Base-by-base conservation (phyloP, 30 jellyfish, hydroid and myxozoan species). In the Euphysa ruthae region DNA sequence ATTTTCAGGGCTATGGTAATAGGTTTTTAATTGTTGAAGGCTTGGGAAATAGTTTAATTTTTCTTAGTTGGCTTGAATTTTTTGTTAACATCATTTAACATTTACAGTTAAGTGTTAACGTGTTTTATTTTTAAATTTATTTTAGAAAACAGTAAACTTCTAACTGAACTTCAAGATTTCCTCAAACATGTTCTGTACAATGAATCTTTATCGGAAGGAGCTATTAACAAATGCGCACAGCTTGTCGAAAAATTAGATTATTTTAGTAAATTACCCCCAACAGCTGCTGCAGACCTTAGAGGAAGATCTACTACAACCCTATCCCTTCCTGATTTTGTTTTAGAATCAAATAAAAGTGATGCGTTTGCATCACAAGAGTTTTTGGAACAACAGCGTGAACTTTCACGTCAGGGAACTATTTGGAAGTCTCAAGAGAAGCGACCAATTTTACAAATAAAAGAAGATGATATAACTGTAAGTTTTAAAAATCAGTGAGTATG, bases 61-160 rank as follows among this genome's bases (percentile, higher is more conserved):
- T n/a, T n/a, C n/a, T n/a, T n/a, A n/a, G n/a, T n/a, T n/a, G n/a
- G n/a, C n/a, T n/a, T n/a, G n/a, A n/a, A n/a, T n/a, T n/a, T n/a
- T n/a, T n/a, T n/a, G n/a, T n/a, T n/a, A n/a, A n/a, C n/a, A n/a
- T n/a, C n/a, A n/a, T n/a, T n/a, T n/a, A n/a, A n/a, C n/a, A n/a
- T n/a, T n/a, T n/a, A n/a, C n/a, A n/a, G n/a, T n/a, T n/a, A n/a
- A n/a, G n/a, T n/a, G n/a, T n/a, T n/a, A n/a, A n/a, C n/a, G n/a
- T n/a, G n/a, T n/a, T n/a, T n/a, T n/a, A n/a, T n/a, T n/a, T n/a
- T n/a, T n/a, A n/a, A n/a, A n/a, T n/a, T n/a, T n/a, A n/a, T n/a
- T n/a, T n/a, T 63, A 77, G 96, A 84, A 43, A 55, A 74, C 83
- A 78, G 69, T 77, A 54, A 71, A 60, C 63, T 85, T 20, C 83